phyloP scores from a whole-genome alignment of 1,140 invertebrate genomes.

The Mycetomoellerius zeteki region DNA sequence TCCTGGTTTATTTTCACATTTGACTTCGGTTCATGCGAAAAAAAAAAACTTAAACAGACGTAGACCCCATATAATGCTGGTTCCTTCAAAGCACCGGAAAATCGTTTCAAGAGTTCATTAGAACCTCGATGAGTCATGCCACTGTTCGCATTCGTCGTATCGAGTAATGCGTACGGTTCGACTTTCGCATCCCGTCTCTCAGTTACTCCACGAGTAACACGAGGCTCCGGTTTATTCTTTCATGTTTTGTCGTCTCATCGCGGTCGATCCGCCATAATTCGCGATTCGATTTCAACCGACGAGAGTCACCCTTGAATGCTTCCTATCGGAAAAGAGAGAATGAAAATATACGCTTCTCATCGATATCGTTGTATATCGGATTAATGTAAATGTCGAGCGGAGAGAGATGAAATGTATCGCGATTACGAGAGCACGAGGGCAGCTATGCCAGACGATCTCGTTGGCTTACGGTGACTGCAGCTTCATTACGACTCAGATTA shows the following conservation, averaged over 20 bases:
- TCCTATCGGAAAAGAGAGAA: background rate
- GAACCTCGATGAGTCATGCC: slow-evolving; percentile 64
- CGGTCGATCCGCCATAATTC: slow-evolving; percentile 66
- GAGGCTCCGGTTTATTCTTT: slow-evolving; percentile 67
- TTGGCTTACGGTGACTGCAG: slow-evolving; percentile 41
- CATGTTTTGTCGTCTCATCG: slow-evolving; percentile 63
- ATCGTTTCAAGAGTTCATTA: slow-evolving; percentile 52
- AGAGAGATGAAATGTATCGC: slow-evolving; percentile 15
- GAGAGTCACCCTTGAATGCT: slow-evolving; percentile 70
- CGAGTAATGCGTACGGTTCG: slow-evolving; percentile 34
- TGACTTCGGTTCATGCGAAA: slow-evolving; percentile 19
- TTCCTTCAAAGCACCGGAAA: slow-evolving; percentile 64
- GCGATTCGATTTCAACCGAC: slow-evolving; percentile 76
- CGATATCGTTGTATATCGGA: slow-evolving; percentile 19
- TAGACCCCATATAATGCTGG: slow-evolving; percentile 43
- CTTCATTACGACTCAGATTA: slow-evolving; percentile 51
- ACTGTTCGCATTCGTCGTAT: slow-evolving; percentile 3
- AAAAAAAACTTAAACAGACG: background rate
- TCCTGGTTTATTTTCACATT: slow-evolving; percentile 37
- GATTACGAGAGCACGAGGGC: slow-evolving; percentile 6
- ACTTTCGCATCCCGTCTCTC: slow-evolving; percentile 35
- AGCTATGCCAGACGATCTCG: slow-evolving; percentile 33
- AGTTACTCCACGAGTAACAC: slow-evolving; percentile 63
- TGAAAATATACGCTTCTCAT: background rate
- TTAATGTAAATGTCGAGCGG: slow-evolving; percentile 52